Evolutionary conservation across 2,888 invertebrate species (phyloP).

Genomic region (Cyclophora albipunctata): DNA sequence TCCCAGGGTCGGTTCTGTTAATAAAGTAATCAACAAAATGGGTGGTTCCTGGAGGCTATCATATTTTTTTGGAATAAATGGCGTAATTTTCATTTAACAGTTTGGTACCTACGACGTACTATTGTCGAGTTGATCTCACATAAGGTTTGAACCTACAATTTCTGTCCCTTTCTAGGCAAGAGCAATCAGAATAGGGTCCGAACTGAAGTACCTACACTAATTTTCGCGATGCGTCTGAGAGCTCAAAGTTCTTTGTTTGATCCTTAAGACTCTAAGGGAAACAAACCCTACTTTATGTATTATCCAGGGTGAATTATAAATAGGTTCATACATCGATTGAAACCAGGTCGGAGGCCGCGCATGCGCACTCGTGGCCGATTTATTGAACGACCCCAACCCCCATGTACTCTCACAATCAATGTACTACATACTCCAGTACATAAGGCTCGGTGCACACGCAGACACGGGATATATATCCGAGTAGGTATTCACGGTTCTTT

Average conservation of each 20-base stretch:
- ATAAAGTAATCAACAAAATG: neutral
- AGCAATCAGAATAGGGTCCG: too few relatives aligned
- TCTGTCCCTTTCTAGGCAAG: too few relatives aligned
- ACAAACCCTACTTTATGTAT: too few relatives aligned
- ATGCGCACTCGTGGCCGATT: slow-evolving; percentile 35
- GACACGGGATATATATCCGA: neutral
- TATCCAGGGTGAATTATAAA: slow-evolving; percentile 1
- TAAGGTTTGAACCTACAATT: too few relatives aligned
- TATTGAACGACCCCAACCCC: slow-evolving; percentile 44
- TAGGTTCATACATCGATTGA: neutral
- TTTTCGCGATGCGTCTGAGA: too few relatives aligned
- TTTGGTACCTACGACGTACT: too few relatives aligned
- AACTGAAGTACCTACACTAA: too few relatives aligned
- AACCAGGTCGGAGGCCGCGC: slow-evolving; percentile 42
- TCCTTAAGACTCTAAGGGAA: too few relatives aligned
- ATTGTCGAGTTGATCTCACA: too few relatives aligned
- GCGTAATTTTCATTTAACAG: too few relatives aligned
- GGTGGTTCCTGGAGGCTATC: neutral
- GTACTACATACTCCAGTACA: slow-evolving; percentile 7
- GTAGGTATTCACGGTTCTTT: neutral
- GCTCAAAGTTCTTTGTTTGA: too few relatives aligned
- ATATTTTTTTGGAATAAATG: too few relatives aligned
- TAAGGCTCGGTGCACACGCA: slow-evolving; percentile 6
- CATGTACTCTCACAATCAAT: slow-evolving; percentile 17
- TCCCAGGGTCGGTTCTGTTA: slow-evolving; percentile 27